Evolutionary conservation across 1,140 invertebrate species (phyloP), one percentile per base, ranked within the genome.

Genomic region (Drosophila yakuba): DNA sequence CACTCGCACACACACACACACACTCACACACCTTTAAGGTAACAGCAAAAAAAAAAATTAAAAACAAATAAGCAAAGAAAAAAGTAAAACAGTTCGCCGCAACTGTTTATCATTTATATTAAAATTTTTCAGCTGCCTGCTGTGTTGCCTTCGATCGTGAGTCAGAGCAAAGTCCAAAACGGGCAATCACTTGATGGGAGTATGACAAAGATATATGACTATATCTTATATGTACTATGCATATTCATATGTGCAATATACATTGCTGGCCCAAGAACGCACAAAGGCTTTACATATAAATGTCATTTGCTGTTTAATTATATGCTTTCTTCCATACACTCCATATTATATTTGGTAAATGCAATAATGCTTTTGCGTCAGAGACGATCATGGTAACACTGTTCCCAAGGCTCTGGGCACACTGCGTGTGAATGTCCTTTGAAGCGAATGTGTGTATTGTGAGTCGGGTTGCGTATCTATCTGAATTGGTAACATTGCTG

Each of bases 21-120:
- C 23, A 47, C 38, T 25, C 25, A 52, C 23, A 28, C 50, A 67
- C 56, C 52, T 32, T 77, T 39, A 57, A 32, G 38, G 51, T 36
- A 43, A 32, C 45, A 15, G 20, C 36, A 47, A 39, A 32, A n/a
- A 50, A 35, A 36, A 59, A 20, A 17, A 43, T 2, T 25, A 28
- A 39, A 51, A 57, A 48, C 32, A 32, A 32, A 32, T 32, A 32
- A 32, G 32, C 8, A 3, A 2, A 32, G 20, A 32, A 32, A 32
- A 32, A 8, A 32, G 32, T 32, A 48, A 57, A 44, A 54, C 43
- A 63, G 54, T 81, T 81, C 68, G 63, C 48, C 54, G 75, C 47
- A 56, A 74, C 48, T 82, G 74, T 81, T 81, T 81, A 81, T 72
- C 68, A 72, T 75, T 82, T 68, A 67, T 56, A 81, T 82, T 58